These are phyloP conservation scores for Corydoras maculifer DNA, from an alignment of 2,113 vertebrate species.

Conservation along the genomic window DNA sequence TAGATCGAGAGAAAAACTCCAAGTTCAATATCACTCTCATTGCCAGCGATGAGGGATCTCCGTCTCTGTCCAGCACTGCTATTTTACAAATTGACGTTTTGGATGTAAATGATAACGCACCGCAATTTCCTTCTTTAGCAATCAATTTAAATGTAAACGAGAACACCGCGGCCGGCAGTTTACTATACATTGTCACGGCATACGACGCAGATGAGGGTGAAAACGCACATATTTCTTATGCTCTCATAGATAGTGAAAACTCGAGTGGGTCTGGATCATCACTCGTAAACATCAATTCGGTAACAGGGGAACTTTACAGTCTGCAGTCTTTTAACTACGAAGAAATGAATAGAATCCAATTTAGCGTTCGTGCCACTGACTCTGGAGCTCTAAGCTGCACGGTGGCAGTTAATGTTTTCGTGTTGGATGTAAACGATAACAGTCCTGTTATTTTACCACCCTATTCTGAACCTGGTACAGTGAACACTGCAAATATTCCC, in stretches of 20 bases:
- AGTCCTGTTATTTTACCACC: slow-evolving; percentile 6
- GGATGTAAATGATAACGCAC: slow-evolving; percentile 74
- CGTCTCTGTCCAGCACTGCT: slow-evolving; percentile 57
- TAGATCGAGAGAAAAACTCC: slow-evolving; percentile 66
- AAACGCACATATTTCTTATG: slow-evolving; percentile 65
- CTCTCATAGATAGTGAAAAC: slow-evolving; percentile 53
- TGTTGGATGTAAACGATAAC: slow-evolving; percentile 20
- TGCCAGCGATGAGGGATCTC: slow-evolving; percentile 65
- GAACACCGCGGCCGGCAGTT: slow-evolving; percentile 58
- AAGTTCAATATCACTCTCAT: slow-evolving; percentile 66
- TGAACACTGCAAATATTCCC: slow-evolving; percentile 36
- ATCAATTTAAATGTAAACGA: slow-evolving; percentile 65
- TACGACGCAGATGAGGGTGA: slow-evolving; percentile 42
- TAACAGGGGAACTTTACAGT: slow-evolving; percentile 54
- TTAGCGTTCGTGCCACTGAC: slow-evolving; percentile 52
- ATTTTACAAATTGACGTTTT: slow-evolving; percentile 59
- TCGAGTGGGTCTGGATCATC: slow-evolving; percentile 49
- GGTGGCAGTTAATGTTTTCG: background rate
- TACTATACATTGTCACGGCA: slow-evolving; percentile 14
- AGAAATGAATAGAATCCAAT: slow-evolving; percentile 50
- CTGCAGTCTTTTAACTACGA: slow-evolving; percentile 56
- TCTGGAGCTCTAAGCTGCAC: slow-evolving; percentile 40
- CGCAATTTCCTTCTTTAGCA: slow-evolving; percentile 53
- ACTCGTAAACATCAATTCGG: slow-evolving; percentile 59
- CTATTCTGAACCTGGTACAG: slow-evolving; percentile 51